phyloP scores from a whole-genome alignment of 2,888 invertebrate species.

The Mellilla xanthometata region DNA sequence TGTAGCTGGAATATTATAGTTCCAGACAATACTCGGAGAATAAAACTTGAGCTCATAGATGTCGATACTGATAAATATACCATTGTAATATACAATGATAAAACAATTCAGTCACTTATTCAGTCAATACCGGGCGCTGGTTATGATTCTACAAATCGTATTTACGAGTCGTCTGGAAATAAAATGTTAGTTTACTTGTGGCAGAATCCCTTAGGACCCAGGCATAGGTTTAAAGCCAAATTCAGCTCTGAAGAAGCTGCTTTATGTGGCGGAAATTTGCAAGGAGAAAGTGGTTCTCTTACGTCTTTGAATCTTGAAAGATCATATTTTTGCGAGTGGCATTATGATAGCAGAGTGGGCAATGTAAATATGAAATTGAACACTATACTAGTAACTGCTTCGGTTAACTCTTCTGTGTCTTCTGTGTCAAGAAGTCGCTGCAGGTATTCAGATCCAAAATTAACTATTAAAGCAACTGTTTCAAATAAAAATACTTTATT shows the following conservation, averaged over 20 bases:
- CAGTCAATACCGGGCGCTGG: conserved; percentile 46
- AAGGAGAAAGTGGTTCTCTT: conserved; percentile 47
- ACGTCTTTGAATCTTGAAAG: conserved; percentile 49
- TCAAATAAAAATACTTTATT: conserved; percentile 26
- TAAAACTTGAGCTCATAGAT: conserved; percentile 79
- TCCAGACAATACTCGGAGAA: conserved; percentile 61
- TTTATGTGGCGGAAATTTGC: conserved; percentile 61
- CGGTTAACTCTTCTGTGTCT: conserved; percentile 46
- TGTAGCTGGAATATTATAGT: conserved; percentile 63
- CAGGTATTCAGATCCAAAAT: conserved; percentile 47
- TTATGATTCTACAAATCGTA: conserved; percentile 17
- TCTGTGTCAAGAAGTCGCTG: conserved; percentile 50
- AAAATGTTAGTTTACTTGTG: conserved; percentile 84
- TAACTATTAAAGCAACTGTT: conserved; percentile 42
- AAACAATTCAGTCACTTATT: conserved; percentile 61
- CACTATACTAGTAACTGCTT: conserved; percentile 49
- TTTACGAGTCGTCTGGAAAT: conserved; percentile 85
- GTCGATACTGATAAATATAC: conserved; percentile 56
- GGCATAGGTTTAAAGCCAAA: conserved; percentile 87
- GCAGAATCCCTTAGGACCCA: conserved; percentile 63
- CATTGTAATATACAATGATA: conserved; percentile 81
- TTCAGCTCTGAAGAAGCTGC: conserved; percentile 84
- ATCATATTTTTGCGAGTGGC: conserved; percentile 63
- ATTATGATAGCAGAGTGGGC: conserved; percentile 40
- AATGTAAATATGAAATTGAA: conserved; percentile 36